Conservation (phyloP, 2,797 vertebrate genomes). For the Borostomias antarcticus region DNA sequence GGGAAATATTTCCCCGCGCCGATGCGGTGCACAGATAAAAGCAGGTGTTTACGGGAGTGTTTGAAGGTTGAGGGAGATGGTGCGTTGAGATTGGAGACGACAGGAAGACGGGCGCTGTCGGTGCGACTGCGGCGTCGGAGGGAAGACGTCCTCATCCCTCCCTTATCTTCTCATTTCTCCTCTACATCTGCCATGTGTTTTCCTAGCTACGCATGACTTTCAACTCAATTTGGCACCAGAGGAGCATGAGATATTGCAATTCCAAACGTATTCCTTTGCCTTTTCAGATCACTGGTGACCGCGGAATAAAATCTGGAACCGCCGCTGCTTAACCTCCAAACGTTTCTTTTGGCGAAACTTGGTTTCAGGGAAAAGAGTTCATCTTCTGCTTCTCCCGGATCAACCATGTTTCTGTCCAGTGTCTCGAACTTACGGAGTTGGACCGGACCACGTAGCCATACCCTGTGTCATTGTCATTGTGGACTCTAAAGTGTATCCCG, state of each 20-base stretch:
- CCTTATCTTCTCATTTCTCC: constrained; percentile 69
- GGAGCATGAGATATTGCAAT: constrained; percentile 57
- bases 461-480: constrained; percentile 3
- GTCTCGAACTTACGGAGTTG: constrained; percentile 13
- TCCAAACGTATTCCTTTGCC: constrained; percentile 48
- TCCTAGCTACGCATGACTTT: constrained; percentile 56
- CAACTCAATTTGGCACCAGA: constrained; percentile 53
- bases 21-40: constrained; percentile 75
- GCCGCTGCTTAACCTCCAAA: constrained; percentile 6
- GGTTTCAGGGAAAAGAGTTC: constrained; percentile 34
- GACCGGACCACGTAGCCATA: constrained; percentile 1
- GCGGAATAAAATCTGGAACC: constrained; percentile 28
- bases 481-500: constrained; percentile 2
- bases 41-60: constrained; percentile 76
- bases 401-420: constrained; percentile 31
- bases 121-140: constrained; percentile 65
- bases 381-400: constrained; percentile 33
- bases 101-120: constrained; percentile 49
- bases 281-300: constrained; percentile 42
- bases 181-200: constrained; percentile 57
- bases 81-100: constrained; percentile 59
- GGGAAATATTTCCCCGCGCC: constrained; percentile 71
- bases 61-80: constrained; percentile 74
- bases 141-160: constrained; percentile 54
- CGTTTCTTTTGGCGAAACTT: constrained; percentile 28